These are phyloP conservation scores for Austrolebias charrua DNA, from an alignment of 2,797 vertebrate genomes.

Conservation along the genomic window DNA sequence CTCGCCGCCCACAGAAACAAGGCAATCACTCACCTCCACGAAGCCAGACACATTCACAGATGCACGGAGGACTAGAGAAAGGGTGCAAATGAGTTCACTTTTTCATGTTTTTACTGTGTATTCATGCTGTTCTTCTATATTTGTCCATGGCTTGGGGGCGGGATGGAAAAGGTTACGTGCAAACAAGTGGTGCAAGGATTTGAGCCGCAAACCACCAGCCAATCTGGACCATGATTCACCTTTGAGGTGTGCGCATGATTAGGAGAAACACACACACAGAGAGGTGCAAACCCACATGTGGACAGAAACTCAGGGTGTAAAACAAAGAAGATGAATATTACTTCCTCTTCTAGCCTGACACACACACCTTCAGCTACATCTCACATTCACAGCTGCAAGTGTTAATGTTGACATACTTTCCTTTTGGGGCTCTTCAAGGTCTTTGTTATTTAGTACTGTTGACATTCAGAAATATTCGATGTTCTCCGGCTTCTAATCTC, in stretches of 20 bases:
- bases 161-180: constrained; percentile 67
- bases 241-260: constrained; percentile 47
- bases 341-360: no score
- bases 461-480: constrained; percentile 61
- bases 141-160: constrained; percentile 30
- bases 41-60: constrained; percentile 34
- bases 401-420: constrained; percentile 54
- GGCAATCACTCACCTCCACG: constrained; percentile 72
- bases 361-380: constrained; percentile 1
- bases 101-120: constrained; percentile 15
- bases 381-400: constrained; percentile 54
- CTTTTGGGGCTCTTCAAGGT: constrained; percentile 41
- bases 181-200: constrained; percentile 60
- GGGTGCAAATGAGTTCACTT: constrained; percentile 53
- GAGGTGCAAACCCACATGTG: constrained; percentile 3
- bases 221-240: constrained; percentile 59
- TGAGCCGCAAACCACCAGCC: constrained; percentile 67
- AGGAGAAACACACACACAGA: constrained; percentile 28
- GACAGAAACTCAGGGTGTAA: neutral
- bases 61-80: constrained; percentile 12
- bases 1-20: constrained; percentile 69
- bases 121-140: constrained; percentile 1
- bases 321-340: neutral
- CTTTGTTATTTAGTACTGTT: constrained; percentile 48
- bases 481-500: constrained; percentile 55